Percentiles rank a stretch among this genome's conserved stretches.
These are phyloP conservation scores for Dissostichus mawsoni DNA, from an alignment of 2,113 vertebrate genomes.

Conservation along the genomic window DNA sequence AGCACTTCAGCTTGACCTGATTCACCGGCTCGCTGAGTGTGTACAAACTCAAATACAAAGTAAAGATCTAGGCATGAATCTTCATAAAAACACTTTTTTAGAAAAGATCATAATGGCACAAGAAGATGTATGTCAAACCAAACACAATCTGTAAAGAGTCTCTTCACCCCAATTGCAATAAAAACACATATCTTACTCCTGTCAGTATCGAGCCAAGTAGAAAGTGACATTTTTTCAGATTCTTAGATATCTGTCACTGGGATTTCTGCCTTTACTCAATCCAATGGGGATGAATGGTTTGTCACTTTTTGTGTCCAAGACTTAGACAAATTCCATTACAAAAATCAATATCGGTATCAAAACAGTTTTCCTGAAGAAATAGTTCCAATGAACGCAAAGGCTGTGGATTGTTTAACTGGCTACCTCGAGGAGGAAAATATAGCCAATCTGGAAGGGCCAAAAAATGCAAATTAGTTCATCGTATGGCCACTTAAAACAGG, in stretches of 20 bases:
- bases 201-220: not conserved
- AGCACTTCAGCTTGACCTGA: constrained; percentile 23
- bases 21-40: constrained; percentile 28
- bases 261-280: not conserved
- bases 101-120: constrained; percentile 36
- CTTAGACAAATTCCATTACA: not conserved
- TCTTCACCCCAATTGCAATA: constrained; percentile 6
- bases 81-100: constrained; percentile 32
- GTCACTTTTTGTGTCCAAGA: not conserved
- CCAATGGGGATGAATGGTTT: not conserved
- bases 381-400: not conserved
- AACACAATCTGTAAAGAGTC: constrained; percentile 33
- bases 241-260: not conserved
- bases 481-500: not conserved
- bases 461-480: not conserved
- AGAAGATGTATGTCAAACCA: constrained; percentile 30
- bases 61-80: not conserved
- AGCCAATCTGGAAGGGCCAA: no score
- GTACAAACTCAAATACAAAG: constrained; percentile 26
- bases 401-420: not conserved
- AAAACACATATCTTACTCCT: not conserved
- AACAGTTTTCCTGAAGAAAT: not conserved
- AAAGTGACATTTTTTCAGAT: not conserved
- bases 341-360: not conserved
- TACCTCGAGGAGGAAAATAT: no score